Evolutionary conservation across 2,797 vertebrate genomes (phyloP), one percentile per base, ranked within the genome.

Genomic region (Brachymystax lenok): DNA sequence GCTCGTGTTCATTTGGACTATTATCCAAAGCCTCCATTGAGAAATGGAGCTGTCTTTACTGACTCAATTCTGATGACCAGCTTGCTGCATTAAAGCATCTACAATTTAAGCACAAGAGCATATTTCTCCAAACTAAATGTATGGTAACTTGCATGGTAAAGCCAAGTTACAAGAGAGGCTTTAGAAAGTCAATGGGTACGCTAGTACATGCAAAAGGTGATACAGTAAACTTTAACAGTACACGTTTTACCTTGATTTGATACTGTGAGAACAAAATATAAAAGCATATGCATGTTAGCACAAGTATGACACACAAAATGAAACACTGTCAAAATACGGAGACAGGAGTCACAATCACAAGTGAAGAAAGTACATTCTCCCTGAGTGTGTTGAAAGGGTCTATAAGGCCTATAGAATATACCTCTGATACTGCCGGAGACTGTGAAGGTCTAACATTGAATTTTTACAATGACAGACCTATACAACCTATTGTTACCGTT

Each of bases 161-260:
- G 59, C n/a, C 21, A 24, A 13, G 59, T 24, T 12, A 6, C 59
- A 21, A 63, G 21, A 30, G 24, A 4, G 13, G 63, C 27, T 30
- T 21, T 28, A 17, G 63, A 13, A 24, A 16, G 64, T 28, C 17
- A 30, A 67, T 17, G 59, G 59, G 24, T 30, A 28, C 12, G 64
- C 64, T 28, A 80, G 75, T 69, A 71, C 93, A 95, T 96, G 96
- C 95, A 95, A 69, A 81, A 72, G 79, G 84, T 77, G 68, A 64
- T 87, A 93, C 10, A 74, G 59, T 14, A 50, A 8, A 40, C 71
- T 73, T 51, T 0, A 74, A 83, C 69, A 50, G 3, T 40, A 40
- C 14, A 28, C 3, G 14, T 94, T 46, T 98, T 97, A 97, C 96
- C 96, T 98, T 93, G 96, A 91, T 94, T 91, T 95, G 93, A 95